A percentile compares a stretch with the other conserved stretches of the same genome.
Evolutionary conservation across 2,113 vertebrate genomes (phyloP).

Genomic region (Glaucidium brasilianum): DNA sequence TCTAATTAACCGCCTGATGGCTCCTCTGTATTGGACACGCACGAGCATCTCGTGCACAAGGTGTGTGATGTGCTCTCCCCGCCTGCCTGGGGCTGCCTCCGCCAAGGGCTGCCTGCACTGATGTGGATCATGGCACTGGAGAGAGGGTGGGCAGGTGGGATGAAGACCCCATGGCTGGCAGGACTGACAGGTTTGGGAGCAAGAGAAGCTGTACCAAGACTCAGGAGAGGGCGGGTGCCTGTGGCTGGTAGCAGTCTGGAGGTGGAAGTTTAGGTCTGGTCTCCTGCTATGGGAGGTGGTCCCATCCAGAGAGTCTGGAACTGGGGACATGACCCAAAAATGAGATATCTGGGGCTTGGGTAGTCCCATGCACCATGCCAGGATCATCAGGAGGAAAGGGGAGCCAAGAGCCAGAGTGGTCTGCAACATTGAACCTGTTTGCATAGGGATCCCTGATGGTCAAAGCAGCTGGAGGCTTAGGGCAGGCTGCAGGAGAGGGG

Average conservation of each 20-base stretch:
- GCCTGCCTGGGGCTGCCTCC: background rate
- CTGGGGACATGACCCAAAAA: accelerated
- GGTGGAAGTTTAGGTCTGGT: background rate
- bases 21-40: background rate
- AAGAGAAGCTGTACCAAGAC: background rate
- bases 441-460: background rate
- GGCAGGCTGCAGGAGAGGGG: background rate
- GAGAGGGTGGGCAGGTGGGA: accelerated
- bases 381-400: background rate
- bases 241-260: background rate
- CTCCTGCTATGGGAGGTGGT: background rate
- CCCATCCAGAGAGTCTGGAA: background rate
- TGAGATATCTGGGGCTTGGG: background rate
- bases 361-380: background rate
- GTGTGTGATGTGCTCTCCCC: accelerated
- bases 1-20: background rate
- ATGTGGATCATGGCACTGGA: accelerated
- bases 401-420: background rate
- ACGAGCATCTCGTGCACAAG: accelerated
- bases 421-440: background rate
- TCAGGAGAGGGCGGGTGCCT: accelerated
- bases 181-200: accelerated
- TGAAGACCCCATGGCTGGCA: background rate
- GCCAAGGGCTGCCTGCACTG: accelerated
- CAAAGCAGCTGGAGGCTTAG: background rate